Conservation (phyloP, 1,140 invertebrate species). For the Andricus grossulariae region DNA sequence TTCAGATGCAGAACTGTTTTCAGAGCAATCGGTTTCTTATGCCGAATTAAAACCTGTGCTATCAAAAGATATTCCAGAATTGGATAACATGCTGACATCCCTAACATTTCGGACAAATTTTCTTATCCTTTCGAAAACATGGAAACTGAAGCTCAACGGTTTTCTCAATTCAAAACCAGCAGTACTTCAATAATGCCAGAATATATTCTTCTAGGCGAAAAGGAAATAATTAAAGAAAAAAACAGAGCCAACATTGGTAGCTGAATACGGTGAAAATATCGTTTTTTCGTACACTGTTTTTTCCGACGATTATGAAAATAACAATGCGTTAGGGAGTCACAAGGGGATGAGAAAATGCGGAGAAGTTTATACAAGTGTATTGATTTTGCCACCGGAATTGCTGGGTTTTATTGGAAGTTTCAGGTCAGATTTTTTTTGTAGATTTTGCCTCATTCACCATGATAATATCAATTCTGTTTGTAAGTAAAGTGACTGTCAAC, state of each 20-base stretch:
- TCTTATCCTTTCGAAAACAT: neutral
- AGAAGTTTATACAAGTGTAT: neutral
- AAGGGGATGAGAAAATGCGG: no score
- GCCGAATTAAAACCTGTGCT: no score
- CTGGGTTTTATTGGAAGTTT: conserved; percentile 36
- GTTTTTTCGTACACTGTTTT: neutral
- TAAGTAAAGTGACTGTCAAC: no score
- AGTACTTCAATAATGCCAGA: neutral
- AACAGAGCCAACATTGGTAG: neutral
- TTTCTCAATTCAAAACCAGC: neutral
- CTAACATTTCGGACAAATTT: neutral
- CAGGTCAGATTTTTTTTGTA: conserved; percentile 24
- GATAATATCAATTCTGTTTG: no score
- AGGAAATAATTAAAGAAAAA: neutral
- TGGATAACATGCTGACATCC: neutral
- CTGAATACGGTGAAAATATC: neutral
- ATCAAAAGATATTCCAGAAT: no score
- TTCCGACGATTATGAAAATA: neutral
- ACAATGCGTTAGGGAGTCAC: neutral
- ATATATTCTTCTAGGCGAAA: neutral
- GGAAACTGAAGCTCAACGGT: neutral
- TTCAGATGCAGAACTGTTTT: no score
- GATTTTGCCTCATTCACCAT: neutral
- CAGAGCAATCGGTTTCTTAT: no score
- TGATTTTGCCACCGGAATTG: neutral